Base-by-base conservation (phyloP, 1,140 invertebrate genomes). In the Atta cephalotes region DNA sequence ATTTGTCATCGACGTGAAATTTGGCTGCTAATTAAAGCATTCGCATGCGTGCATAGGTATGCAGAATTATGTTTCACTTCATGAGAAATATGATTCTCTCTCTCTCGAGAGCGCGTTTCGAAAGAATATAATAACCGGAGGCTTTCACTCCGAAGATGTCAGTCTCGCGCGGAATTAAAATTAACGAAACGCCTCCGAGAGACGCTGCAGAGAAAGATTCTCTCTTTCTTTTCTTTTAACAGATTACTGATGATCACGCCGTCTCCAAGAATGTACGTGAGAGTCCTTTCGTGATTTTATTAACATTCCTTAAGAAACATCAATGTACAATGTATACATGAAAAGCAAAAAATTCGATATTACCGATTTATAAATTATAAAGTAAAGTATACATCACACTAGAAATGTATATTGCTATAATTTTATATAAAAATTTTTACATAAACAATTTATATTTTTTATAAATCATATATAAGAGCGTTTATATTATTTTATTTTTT, bases 111-210 rank as follows among this genome's bases (percentile, higher is more conserved):
- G 51, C 86, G 76, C 66, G 53, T 72, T 16, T 51, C 78, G 88
- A 70, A 87, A n/a, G 80, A 35, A 76, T 72, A 60, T 87, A 72
- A 84, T 74, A 89, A 86, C 78, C 78, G 60, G 39, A 84, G 60
- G 88, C 89, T 90, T 90, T 90, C 89, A 89, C 89, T 71, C 85
- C n/a, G 56, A 85, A 84, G 82, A 85, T 79, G 82, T 78, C 71
- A 45, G 39, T 4, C n/a, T 78, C 62, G 66, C 70, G 60, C 74
- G 80, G 25, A 82, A 56, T 87, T 87, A 31, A 87, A 90, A 87
- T 89, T 89, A 78, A 77, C 62, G 82, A 85, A 85, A 78, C 76
- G 76, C 51, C 76, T 45, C 49, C 74, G 10, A 39, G 45, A 85
- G 53, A n/a, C 53, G 21, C 0, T 14, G 28, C 39, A 14, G 6